Evolutionary conservation across 2,888 invertebrate species (phyloP), one percentile per base, ranked within the genome.

Genomic region (Danaus chrysippus): DNA sequence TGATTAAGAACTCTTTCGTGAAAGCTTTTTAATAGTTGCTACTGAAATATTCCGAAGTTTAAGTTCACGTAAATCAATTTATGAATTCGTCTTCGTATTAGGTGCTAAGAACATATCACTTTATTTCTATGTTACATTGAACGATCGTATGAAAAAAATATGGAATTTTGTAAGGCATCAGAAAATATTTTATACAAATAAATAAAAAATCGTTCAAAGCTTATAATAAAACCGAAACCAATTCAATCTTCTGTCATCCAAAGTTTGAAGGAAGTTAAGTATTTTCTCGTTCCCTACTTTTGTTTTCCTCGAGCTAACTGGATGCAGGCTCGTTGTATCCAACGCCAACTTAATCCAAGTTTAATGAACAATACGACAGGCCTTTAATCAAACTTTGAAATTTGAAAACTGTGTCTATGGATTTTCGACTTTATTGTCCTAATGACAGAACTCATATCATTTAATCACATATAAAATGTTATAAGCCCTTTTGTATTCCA

Each of bases 361-460:
- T 91, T 89, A 91, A 91, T 91, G 89, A 91, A 91, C 91, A 91
- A 90, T 89, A 87, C 87, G 91, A 91, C 91, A 90, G 91, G 81
- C 87, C 87, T 86, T 91, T 91, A 91, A 91, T 91, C 91, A 91
- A 91, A 91, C 89, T 89, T 91, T 86, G 86, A 77, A 86, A 83
- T 85, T 85, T 79, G 81, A 76, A 81, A 81, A 76, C 76, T 71
- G 61, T 54, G 53, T 54, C 58, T 69, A 67, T 44, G 44, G 67
- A 81, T 74, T 77, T 68, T 63, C 63, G 77, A 78, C 73, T 70
- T 83, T 78, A 66, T n/a, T 3, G 10, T 0, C 13, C 17, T 2
- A 0, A 1, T 0, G 1, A 42, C 63, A 72, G 59, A 71, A 67
- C 70, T 70, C 61, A 72, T 69, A 71, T 75, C 83, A n/a, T 58